phyloP scores from a whole-genome alignment of 1,140 invertebrate species.

The Philotrypesis tridentata region DNA sequence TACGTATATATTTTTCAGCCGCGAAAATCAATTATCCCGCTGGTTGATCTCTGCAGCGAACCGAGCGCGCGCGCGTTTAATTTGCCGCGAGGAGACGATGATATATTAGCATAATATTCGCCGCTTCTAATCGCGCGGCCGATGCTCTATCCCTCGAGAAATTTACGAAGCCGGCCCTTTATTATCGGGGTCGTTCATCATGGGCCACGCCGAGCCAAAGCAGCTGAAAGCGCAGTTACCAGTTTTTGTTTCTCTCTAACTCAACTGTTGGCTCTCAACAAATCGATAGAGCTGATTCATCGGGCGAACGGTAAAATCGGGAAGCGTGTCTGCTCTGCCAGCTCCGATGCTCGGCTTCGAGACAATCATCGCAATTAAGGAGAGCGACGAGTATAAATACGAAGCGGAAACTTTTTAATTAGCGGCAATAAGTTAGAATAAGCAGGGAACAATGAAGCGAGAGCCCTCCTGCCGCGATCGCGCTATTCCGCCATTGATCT shows the following conservation, averaged over 20 bases:
- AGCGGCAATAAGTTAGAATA: neutral
- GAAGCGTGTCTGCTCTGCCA: no score
- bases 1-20: neutral
- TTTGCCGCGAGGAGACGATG: neutral
- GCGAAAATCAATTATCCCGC: constrained; percentile 8
- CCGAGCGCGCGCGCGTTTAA: constrained; percentile 14
- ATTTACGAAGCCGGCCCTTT: neutral
- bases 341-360: no score
- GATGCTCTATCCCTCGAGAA: neutral
- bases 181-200: neutral
- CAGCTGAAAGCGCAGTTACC: neutral
- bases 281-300: neutral
- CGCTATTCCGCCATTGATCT: constrained; percentile 33
- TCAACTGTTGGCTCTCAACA: no score
- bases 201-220: no score
- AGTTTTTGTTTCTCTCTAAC: neutral
- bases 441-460: neutral
- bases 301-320: neutral
- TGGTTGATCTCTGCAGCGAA: neutral
- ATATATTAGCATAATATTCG: neutral
- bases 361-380: neutral
- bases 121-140: neutral
- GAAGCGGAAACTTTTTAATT: constrained; percentile 28
- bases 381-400: neutral
- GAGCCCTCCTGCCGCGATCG: neutral